These are phyloP conservation scores for Thymelicus sylvestris DNA, from an alignment of 2,888 invertebrate genomes.

Conservation along the genomic window DNA sequence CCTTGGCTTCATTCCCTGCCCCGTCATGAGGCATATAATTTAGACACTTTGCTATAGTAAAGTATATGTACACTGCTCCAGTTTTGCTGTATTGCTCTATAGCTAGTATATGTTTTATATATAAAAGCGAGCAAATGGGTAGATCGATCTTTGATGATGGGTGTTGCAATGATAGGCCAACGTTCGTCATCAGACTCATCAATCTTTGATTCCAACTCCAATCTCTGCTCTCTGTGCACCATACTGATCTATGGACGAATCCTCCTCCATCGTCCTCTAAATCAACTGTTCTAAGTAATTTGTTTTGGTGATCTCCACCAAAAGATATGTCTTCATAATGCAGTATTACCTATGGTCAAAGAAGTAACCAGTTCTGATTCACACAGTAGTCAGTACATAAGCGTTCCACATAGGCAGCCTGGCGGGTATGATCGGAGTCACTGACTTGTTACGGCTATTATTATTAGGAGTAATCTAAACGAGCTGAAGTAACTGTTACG, in stretches of 20 bases:
- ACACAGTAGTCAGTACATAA: not conserved
- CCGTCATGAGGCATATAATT: conserved; percentile 16
- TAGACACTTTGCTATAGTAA: not conserved
- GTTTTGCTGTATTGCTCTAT: not conserved
- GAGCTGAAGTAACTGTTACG: conserved; percentile 32
- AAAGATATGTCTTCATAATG: too few species aligned
- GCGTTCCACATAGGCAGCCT: not conserved
- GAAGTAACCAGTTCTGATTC: not conserved
- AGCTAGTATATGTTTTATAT: too few species aligned
- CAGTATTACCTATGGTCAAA: not conserved
- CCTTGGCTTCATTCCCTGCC: conserved; percentile 23
- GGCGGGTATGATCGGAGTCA: conserved; percentile 9
- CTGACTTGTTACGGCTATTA: conserved; percentile 12
- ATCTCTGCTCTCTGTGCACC: too few species aligned
- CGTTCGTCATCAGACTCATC: too few species aligned
- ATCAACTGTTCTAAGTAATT: too few species aligned
- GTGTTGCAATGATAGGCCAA: too few species aligned
- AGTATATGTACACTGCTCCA: not conserved
- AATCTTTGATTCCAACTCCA: too few species aligned
- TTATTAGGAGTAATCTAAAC: conserved; percentile 37
- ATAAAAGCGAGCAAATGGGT: too few species aligned
- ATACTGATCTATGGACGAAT: too few species aligned
- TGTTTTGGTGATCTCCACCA: too few species aligned
- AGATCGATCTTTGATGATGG: too few species aligned
- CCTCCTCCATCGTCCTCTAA: too few species aligned